Conservation (phyloP, 2,113 vertebrate species). For the Bolborhynchus lineola region DNA sequence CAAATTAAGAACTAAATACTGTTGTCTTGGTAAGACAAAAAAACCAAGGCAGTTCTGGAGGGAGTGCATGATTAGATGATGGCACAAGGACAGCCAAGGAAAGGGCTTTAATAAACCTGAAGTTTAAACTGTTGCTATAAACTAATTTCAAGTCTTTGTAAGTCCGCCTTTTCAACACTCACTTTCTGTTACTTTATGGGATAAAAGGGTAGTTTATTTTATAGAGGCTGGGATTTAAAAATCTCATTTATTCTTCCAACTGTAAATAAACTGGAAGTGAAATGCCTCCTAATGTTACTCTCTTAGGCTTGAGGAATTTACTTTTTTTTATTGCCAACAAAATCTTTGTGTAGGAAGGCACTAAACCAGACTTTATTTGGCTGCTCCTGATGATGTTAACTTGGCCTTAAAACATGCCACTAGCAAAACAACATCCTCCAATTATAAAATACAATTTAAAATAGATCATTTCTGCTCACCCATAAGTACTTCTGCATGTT, state of each 20-base stretch:
- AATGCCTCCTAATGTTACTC: neutral
- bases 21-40: neutral
- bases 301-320: neutral
- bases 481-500: neutral
- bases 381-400: neutral
- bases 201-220: neutral
- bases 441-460: neutral
- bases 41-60: neutral
- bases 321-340: neutral
- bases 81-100: neutral
- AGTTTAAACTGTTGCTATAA: neutral
- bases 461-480: neutral
- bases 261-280: conserved; percentile 17
- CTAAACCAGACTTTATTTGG: neutral
- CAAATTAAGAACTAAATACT: neutral
- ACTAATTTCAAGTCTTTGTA: neutral
- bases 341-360: neutral
- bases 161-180: neutral
- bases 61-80: neutral
- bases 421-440: neutral
- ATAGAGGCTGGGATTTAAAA: neutral
- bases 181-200: neutral
- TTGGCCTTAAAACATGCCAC: neutral
- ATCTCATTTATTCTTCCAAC: neutral
- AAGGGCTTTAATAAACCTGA: neutral